Evolutionary conservation across 1,140 invertebrate genomes (phyloP).

Genomic region (fruit fly (Drosophila melanogaster)): Release_6_plus_ISO1_MT NT_033779.5:11392001-11392500

Average conservation of each 20-base stretch:
- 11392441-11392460: not conserved
- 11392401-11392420: not conserved
- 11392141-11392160: constrained; percentile 72
- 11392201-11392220: constrained; percentile 79
- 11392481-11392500: too few species aligned
- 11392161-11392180: not conserved
- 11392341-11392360: constrained; percentile 16
- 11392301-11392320: constrained; percentile 29
- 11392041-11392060: constrained; percentile 52
- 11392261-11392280: constrained; percentile 17
- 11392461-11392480: not conserved
- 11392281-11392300: constrained; percentile 9
- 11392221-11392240: constrained; percentile 81
- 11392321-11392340: constrained; percentile 32
- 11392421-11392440: not conserved
- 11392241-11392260: constrained; percentile 28
- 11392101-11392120: constrained; percentile 26
- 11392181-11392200: constrained; percentile 50
- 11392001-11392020: constrained; percentile 83
- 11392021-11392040: constrained; percentile 81
- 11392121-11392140: constrained; percentile 6
- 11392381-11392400: constrained; percentile 5
- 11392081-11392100: constrained; percentile 15
- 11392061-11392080: constrained; percentile 39
- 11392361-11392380: constrained; percentile 3